These are phyloP conservation scores for Philereme transversata DNA, from an alignment of 2,888 invertebrate species.

Conservation along the genomic window DNA sequence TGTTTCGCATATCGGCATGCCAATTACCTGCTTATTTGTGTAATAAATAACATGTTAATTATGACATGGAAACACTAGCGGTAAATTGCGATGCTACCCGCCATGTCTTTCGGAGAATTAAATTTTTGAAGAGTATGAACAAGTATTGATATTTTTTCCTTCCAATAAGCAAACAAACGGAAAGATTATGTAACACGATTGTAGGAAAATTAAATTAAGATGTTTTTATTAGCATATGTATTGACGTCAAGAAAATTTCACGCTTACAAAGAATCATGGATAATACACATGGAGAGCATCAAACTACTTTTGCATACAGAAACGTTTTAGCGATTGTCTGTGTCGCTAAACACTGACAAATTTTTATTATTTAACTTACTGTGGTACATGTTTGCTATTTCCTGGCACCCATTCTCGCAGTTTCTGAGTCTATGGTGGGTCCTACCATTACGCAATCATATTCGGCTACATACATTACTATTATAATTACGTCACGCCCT, in stretches of 20 bases:
- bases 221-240: constrained; percentile 31
- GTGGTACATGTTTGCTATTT: constrained; percentile 40
- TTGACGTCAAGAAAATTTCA: constrained; percentile 50
- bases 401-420: constrained; percentile 40
- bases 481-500: constrained; percentile 69
- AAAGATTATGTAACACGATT: too few relatives aligned
- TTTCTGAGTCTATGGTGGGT: constrained; percentile 48
- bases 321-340: constrained; percentile 59
- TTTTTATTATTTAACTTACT: constrained; percentile 44
- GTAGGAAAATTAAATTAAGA: background rate
- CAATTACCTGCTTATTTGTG: constrained; percentile 14
- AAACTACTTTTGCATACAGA: constrained; percentile 56
- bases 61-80: constrained; percentile 6
- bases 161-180: too few relatives aligned
- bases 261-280: constrained; percentile 44
- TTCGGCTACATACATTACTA: constrained; percentile 55
- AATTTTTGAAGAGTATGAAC: background rate
- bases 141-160: too few relatives aligned
- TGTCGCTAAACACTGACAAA: constrained; percentile 46
- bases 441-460: constrained; percentile 60
- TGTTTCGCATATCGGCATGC: constrained; percentile 26
- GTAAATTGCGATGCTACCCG: background rate
- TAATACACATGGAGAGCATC: constrained; percentile 42
- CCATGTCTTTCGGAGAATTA: background rate
- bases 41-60: constrained; percentile 18